Percentiles rank a stretch among this genome's conserved stretches.
phyloP scores from a whole-genome alignment of 2,888 invertebrate genomes.

The Nymphalis c-album region DNA sequence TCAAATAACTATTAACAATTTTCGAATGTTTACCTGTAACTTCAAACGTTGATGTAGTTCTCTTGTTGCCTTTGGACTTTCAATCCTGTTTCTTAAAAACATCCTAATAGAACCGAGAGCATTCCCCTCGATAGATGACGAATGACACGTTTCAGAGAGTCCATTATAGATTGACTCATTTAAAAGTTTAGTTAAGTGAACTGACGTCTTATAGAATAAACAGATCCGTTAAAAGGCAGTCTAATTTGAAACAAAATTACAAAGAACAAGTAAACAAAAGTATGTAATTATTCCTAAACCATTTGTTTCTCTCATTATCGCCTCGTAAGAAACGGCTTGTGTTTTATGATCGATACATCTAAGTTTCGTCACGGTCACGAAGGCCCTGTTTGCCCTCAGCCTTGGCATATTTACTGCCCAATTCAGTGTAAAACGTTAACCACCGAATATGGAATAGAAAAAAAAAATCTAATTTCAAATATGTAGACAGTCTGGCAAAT shows the following conservation, averaged over 20 bases:
- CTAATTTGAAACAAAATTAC: background rate
- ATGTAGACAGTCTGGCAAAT: background rate
- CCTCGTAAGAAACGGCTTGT: slow-evolving; percentile 7
- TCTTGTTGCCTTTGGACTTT: no score
- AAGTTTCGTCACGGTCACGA: slow-evolving; percentile 23
- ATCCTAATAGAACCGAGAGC: no score
- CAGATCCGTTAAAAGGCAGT: background rate
- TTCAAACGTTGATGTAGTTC: no score
- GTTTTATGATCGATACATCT: slow-evolving; percentile 13
- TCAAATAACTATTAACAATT: no score
- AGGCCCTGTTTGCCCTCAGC: slow-evolving; percentile 12
- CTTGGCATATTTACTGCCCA: slow-evolving; percentile 20
- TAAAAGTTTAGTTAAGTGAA: background rate
- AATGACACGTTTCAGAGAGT: no score
- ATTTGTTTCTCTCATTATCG: background rate
- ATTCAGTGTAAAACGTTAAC: slow-evolving; percentile 1
- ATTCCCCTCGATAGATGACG: no score
- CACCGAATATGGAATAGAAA: slow-evolving; percentile 2
- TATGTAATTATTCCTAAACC: background rate
- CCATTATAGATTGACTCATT: background rate
- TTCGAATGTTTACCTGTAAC: no score
- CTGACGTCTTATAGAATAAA: background rate
- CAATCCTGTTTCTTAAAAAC: no score
- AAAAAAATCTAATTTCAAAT: background rate
- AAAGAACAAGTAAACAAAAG: background rate